These are phyloP conservation scores for Cinara cedri DNA, from an alignment of 2,888 invertebrate species.

Conservation along the genomic window DNA sequence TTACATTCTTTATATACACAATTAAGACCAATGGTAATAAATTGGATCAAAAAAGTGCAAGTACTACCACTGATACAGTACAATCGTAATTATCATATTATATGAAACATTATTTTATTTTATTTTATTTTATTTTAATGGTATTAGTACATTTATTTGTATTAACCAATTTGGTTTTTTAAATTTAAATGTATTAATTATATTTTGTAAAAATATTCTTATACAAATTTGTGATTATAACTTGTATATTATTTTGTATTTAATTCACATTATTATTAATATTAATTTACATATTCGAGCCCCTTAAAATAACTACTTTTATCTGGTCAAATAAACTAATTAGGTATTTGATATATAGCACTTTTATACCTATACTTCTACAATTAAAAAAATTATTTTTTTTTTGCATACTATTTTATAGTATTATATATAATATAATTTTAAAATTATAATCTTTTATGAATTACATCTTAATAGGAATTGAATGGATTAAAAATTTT, in stretches of 20 bases:
- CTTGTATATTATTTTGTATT: neutral
- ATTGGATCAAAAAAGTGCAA: constrained; percentile 81
- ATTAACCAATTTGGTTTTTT: no score
- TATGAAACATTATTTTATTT: neutral
- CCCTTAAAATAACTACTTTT: neutral
- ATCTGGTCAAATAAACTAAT: no score
- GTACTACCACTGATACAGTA: constrained; percentile 69
- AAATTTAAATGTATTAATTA: neutral
- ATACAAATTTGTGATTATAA: neutral
- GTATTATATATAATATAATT: neutral
- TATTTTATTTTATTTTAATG: neutral
- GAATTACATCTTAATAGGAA: no score
- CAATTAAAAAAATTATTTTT: no score
- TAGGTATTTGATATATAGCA: no score
- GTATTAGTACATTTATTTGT: neutral
- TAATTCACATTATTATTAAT: neutral
- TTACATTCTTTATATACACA: constrained; percentile 94
- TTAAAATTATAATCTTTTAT: neutral
- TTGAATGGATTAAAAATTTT: no score
- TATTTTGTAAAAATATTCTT: neutral
- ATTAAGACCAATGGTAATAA: constrained; percentile 92
- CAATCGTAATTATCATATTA: constrained; percentile 60
- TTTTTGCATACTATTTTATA: no score
- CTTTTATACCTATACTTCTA: no score
- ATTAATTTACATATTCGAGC: constrained; percentile 5